Evolutionary conservation across 2,113 vertebrate genomes (phyloP), one percentile per base, ranked within the genome.

Genomic region (Egretta garzetta): DNA sequence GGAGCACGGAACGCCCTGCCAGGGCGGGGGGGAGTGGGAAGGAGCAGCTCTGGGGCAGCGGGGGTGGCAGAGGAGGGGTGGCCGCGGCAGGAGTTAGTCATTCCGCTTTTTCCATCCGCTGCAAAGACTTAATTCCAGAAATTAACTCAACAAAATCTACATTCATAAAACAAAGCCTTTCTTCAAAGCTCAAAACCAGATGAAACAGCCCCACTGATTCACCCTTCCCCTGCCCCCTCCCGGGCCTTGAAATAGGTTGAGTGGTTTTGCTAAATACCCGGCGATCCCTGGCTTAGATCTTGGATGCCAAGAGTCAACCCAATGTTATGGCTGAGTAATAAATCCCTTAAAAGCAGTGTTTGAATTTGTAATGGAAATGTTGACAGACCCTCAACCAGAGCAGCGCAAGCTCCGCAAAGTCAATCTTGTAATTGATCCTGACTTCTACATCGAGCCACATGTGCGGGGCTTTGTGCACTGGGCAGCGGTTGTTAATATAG

Each of bases 271-370:
- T 33, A 7, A 88, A 45, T 0, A n/a, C 60, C 70, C 27, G 8
- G 19, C 8, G 20, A 85, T 47, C 33, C 43, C 26, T 7, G 8
- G 35, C 77, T 92, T 28, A 37, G 59, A 41, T 37, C 85, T 70
- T 6, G 83, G 87, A 76, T 95, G 97, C 97, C 97, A 80, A 93
- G 96, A 98, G 96, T 53, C 82, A 92, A 86, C 86, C 95, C 91
- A 4, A 45, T 62, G 88, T 67, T 93, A 32, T 68, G 95, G 56
- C 79, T 88, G 86, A 94, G 91, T 43, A 70, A 91, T 60, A 94
- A 97, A 96, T 91, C 81, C 96, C 74, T 64, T n/a, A 55, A 77
- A 97, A 95, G 96, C 85, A 4, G 66, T 9, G 91, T 76, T 96
- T 81, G 94, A 72, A 93, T 98, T 95, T 26, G 47, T 72, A 94